phyloP scores from a whole-genome alignment of 2,888 invertebrate genomes.

The Anthophora plumipes region DNA sequence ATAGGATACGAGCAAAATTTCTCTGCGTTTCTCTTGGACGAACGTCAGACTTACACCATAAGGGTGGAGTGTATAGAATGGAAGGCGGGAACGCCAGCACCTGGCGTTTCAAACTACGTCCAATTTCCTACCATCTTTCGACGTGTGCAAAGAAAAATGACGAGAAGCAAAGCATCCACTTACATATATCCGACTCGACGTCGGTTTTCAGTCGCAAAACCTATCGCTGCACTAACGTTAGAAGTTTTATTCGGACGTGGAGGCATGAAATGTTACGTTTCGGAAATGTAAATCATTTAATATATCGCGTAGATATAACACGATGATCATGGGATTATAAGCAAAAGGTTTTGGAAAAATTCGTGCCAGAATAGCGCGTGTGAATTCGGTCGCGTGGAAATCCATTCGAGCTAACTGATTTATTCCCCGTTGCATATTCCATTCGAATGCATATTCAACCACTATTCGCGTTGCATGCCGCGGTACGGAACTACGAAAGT shows the following conservation, averaged over 20 bases:
- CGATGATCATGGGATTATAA: background rate
- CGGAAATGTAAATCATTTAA: background rate
- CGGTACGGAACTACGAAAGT: background rate
- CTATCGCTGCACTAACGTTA: background rate
- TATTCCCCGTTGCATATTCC: conserved; percentile 56
- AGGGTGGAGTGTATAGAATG: background rate
- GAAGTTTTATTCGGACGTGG: background rate
- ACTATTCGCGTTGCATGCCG: conserved; percentile 3
- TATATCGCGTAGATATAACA: background rate
- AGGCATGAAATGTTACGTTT: background rate
- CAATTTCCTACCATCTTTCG: background rate
- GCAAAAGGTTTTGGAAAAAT: conserved; percentile 42
- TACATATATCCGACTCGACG: background rate
- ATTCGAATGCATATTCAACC: conserved; percentile 49
- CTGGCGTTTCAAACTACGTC: too few relatives aligned
- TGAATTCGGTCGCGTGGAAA: conserved; percentile 14
- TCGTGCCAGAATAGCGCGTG: conserved; percentile 5
- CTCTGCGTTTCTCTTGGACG: too few relatives aligned
- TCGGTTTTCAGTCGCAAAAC: conserved; percentile 11
- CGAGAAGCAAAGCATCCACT: background rate
- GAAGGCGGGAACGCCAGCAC: background rate
- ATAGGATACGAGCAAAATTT: too few relatives aligned
- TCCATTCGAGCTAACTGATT: conserved; percentile 31
- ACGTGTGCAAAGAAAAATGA: background rate
- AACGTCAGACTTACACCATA: background rate